Base-by-base conservation (phyloP, 35 echinoderm and acorn worm species). In the Nesometra sesokonis region DNA sequence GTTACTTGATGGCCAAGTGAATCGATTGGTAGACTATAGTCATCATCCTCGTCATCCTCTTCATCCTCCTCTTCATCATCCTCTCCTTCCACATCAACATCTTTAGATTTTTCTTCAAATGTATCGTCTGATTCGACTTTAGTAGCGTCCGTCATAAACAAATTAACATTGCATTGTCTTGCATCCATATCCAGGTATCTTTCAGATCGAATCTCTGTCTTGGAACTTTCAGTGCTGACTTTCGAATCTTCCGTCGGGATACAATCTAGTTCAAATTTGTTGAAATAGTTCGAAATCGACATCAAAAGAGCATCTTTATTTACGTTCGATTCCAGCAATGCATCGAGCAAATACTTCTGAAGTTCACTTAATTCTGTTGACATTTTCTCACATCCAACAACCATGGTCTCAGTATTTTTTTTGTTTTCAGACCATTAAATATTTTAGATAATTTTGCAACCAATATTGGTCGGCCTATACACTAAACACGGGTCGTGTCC, bases 1-100 rank as follows among this genome's bases (percentile, higher is more conserved):
- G 87, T 52, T n/a, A 86, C 32, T 11, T 90, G 93, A 76, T 89
- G 86, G 57, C 81, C 46, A 17, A 84, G 87, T 13, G 52, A 67
- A 67, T 27, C 23, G 11, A 17, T 13, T 3, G 7, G 79, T n/a
- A 35, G 17, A 7, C 5, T 57, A 21, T 52, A 32, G 36, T 52
- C 35, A 21, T 43, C 43, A 11, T 85, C 43, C 30, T 85, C 43
- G 19, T 85, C 35, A n/a, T 37, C 43, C 4, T 85, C 35, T 77
- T 43, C 79, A 23, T 35, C 47, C 32, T 86, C 47, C 29, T 57
- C 85, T 67, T 0, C 85, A 8, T 67, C 85, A 11, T 76, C 84
- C 43, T 43, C 85, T 3, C 3, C 85, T 23, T 76, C 85, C 3
- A 34, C 85, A 31, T 0, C 32, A 15, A 3, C 83, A 35, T 39